phyloP scores from a whole-genome alignment of 2,113 vertebrate species.

The Raja brachyura region DNA sequence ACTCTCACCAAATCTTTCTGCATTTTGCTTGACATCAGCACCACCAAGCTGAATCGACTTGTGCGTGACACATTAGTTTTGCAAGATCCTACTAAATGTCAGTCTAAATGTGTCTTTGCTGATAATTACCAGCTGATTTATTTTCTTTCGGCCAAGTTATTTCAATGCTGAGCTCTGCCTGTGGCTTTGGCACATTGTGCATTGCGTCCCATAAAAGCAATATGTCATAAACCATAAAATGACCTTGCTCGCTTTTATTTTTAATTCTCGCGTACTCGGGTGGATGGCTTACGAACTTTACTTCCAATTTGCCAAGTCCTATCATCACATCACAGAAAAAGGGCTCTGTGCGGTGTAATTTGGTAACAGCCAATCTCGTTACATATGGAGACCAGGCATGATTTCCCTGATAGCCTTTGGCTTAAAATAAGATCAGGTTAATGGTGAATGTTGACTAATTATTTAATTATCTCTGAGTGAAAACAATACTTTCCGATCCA shows the following conservation, averaged over 20 bases:
- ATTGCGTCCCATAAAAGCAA: not conserved
- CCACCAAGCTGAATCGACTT: too few relatives aligned
- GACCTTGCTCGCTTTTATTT: not conserved
- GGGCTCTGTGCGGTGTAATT: not conserved
- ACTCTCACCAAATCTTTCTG: too few relatives aligned
- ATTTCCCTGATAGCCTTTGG: too few relatives aligned
- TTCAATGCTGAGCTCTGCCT: not conserved
- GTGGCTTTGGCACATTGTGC: not conserved
- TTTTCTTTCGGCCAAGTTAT: not conserved
- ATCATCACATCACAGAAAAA: not conserved
- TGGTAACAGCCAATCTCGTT: not conserved
- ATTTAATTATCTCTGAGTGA: not conserved
- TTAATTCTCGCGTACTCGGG: not conserved
- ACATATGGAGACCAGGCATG: too few relatives aligned
- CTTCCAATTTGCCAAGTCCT: not conserved
- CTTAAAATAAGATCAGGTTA: too few relatives aligned
- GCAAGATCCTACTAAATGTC: not conserved
- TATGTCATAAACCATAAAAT: slow-evolving; percentile 28
- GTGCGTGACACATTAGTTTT: not conserved
- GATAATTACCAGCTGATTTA: not conserved
- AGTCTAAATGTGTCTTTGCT: not conserved
- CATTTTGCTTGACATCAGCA: too few relatives aligned
- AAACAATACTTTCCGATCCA: not conserved
- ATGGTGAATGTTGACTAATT: not conserved
- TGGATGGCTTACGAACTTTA: not conserved